phyloP scores from a whole-genome alignment of 2,888 invertebrate genomes.

The Micoletzkya japonica region DNA sequence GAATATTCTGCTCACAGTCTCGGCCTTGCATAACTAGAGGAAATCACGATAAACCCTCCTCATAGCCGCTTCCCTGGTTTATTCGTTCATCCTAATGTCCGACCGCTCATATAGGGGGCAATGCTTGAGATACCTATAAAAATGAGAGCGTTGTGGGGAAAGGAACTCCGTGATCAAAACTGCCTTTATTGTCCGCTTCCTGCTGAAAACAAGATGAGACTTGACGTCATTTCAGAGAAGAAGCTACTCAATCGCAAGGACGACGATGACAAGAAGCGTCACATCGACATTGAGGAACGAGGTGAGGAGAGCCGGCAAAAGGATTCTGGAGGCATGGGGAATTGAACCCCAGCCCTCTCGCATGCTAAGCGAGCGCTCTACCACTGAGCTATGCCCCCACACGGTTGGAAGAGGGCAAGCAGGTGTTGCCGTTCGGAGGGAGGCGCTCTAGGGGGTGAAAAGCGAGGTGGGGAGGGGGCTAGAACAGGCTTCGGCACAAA shows the following conservation, averaged over 20 bases:
- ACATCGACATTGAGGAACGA: constrained; percentile 43
- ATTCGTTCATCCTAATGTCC: neutral
- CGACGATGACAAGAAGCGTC: constrained; percentile 34
- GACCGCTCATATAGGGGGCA: neutral
- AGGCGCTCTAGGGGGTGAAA: neutral
- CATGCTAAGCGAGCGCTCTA: constrained; percentile 28
- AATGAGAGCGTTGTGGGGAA: no score
- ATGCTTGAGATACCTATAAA: neutral
- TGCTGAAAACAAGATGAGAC: no score
- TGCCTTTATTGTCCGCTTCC: no score
- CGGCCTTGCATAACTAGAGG: no score
- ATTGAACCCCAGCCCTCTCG: constrained; percentile 25
- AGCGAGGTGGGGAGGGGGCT: neutral
- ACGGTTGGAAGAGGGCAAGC: neutral
- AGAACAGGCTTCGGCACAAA: no score
- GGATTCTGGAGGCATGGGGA: constrained; percentile 15
- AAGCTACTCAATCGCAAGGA: constrained; percentile 40
- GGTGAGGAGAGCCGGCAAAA: constrained; percentile 19
- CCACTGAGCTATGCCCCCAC: constrained; percentile 19
- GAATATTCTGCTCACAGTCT: no score
- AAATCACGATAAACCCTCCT: no score
- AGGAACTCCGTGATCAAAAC: no score
- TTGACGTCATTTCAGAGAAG: constrained; percentile 35
- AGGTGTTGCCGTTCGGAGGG: neutral
- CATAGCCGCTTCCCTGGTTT: no score